Base-by-base conservation (phyloP, 2,797 vertebrate species). In the Furcifer pardalis region DNA sequence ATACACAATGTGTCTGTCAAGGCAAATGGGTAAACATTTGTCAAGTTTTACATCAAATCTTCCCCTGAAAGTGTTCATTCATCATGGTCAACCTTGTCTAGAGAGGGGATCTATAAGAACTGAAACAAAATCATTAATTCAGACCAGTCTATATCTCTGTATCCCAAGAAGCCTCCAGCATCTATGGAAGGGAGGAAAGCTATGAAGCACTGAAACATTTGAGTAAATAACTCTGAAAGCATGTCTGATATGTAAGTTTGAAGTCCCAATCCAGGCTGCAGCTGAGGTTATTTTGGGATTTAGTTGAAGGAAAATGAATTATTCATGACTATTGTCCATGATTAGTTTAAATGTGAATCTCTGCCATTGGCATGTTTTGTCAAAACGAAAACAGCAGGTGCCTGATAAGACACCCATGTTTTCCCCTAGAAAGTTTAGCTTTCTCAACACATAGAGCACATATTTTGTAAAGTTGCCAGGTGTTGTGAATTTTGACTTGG, bases 81-180 rank as follows among this genome's bases (percentile, higher is more conserved):
- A 89, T 94, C 86, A 78, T 88, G 56, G 78, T 92, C 74, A 85
- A 81, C 86, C 78, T 79, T 90, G 86, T 91, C 84, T 77, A 90
- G 25, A 60, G 37, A 63, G 78, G 44, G 59, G 66, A 81, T 84
- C 86, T 84, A 87, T 87, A 87, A 84, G 23, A 87, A 65, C 73
- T 87, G 81, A 87, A 32, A 66, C 37, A 49, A 87, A 91, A 88
- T 82, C 79, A 89, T 92, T 90, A 87, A 92, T 91, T 92, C 44
- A n/a, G 83, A 85, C 87, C 85, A 90, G 77, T 89, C 32, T 3
- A 10, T 25, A 82, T 80, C 52, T 52, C 30, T 88, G 77, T 88
- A 8, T n/a, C 72, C 25, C 84, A 79, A 89, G 91, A 60, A 77
- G 17, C 1, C 9, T 62, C 7, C 42, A 37, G 23, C 74, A 90